These are phyloP conservation scores for Hippotragus niger DNA, from an alignment of 2,113 vertebrate species.

Conservation along the genomic window DNA sequence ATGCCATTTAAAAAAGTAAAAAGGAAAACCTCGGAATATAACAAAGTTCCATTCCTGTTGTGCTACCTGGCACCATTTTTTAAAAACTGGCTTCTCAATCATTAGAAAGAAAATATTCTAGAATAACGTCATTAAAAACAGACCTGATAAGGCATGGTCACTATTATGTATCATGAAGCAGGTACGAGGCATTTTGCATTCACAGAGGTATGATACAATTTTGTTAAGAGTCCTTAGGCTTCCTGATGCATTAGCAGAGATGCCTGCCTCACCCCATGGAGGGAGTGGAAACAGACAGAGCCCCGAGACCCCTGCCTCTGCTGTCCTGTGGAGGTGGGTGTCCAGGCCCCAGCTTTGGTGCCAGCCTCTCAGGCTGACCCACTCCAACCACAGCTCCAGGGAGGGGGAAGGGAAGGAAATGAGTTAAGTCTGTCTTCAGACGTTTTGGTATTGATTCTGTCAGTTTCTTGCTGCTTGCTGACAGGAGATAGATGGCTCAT, in stretches of 20 bases:
- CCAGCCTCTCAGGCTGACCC: slow-evolving; percentile 4
- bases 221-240: not conserved
- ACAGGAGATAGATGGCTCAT: slow-evolving; percentile 85
- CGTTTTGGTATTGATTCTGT: slow-evolving; percentile 85
- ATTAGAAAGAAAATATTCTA: not conserved
- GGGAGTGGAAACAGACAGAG: not conserved
- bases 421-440: slow-evolving; percentile 84
- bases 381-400: slow-evolving; percentile 48
- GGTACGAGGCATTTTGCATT: not conserved
- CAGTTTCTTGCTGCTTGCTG: slow-evolving; percentile 82
- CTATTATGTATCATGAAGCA: not conserved
- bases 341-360: not conserved
- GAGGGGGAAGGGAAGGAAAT: slow-evolving; percentile 74
- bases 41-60: not conserved
- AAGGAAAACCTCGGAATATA: not conserved
- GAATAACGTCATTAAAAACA: not conserved
- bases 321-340: not conserved
- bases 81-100: not conserved
- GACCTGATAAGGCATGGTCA: not conserved
- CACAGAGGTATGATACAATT: not conserved
- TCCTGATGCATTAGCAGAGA: not conserved
- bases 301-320: not conserved
- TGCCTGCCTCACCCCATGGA: not conserved
- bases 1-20: not conserved
- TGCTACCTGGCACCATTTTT: not conserved